Conservation (phyloP, 2,797 vertebrate genomes). For the Capromys pilorides region DNA sequence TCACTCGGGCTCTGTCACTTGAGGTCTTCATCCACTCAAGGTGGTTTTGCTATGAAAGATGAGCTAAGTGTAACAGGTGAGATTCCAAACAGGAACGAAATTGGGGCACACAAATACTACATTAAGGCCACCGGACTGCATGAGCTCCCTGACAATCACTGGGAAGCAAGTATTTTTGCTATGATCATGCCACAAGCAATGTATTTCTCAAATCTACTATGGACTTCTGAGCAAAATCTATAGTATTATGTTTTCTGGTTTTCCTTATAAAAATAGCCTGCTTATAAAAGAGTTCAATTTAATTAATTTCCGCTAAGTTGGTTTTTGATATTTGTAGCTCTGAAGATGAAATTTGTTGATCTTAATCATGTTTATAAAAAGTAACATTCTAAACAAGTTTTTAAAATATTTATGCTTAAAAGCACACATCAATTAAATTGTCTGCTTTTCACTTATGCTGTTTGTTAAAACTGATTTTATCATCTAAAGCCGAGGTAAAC, state of each 20-base stretch:
- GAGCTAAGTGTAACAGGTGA: neutral
- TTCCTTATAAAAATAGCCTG: neutral
- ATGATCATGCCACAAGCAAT: neutral
- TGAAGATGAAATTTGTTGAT: slow-evolving; percentile 38
- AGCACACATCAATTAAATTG: slow-evolving; percentile 14
- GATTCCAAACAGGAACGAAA: neutral
- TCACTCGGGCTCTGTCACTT: neutral
- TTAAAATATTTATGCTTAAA: slow-evolving; percentile 45
- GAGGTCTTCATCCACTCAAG: neutral
- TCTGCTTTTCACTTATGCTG: neutral
- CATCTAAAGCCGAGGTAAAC: slow-evolving; percentile 10
- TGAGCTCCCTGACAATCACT: neutral
- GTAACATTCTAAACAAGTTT: neutral
- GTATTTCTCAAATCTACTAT: neutral
- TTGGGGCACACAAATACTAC: neutral
- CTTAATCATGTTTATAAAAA: slow-evolving; percentile 46
- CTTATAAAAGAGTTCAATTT: slow-evolving; percentile 39
- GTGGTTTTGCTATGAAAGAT: neutral
- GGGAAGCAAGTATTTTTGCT: neutral
- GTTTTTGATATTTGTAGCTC: neutral
- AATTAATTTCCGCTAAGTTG: slow-evolving; percentile 38
- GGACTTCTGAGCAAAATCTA: neutral
- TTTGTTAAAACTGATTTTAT: slow-evolving; percentile 52
- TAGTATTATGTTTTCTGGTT: neutral
- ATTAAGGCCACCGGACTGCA: neutral